Conservation (phyloP, 2,888 invertebrate genomes). For the Phyllotreta striolata region DNA sequence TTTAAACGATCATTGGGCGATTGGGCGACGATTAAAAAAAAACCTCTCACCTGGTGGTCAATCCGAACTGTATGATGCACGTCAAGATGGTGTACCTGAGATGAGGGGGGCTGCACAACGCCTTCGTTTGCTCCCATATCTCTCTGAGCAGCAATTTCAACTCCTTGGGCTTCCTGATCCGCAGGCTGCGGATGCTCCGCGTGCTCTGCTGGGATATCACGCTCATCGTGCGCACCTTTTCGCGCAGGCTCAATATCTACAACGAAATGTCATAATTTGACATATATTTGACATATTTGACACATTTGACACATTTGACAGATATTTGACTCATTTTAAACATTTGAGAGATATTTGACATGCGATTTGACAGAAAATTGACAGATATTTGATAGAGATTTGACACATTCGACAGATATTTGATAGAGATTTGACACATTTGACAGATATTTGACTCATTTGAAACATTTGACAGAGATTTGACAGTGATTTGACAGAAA, state of each 20-base stretch:
- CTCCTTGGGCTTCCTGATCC: slow-evolving; percentile 77
- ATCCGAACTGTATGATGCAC: slow-evolving; percentile 83
- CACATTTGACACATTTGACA: slow-evolving; percentile 52
- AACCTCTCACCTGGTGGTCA: slow-evolving; percentile 73
- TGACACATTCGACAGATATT: no score
- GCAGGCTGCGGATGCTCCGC: slow-evolving; percentile 73
- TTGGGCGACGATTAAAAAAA: not conserved
- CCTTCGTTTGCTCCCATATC: slow-evolving; percentile 78
- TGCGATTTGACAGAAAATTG: not conserved
- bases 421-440: no score
- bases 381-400: no score
- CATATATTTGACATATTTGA: not conserved
- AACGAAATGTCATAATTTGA: slow-evolving; percentile 42
- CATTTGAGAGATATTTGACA: not conserved
- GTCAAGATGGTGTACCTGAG: slow-evolving; percentile 78
- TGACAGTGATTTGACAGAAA: no score
- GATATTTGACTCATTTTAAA: not conserved
- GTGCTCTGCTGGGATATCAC: slow-evolving; percentile 70
- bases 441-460: no score
- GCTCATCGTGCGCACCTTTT: slow-evolving; percentile 71
- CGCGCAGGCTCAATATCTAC: slow-evolving; percentile 77
- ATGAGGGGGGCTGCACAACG: slow-evolving; percentile 77
- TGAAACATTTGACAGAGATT: no score
- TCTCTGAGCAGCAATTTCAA: slow-evolving; percentile 72
- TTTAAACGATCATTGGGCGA: no score